Evolutionary conservation across 2,797 vertebrate species (phyloP).

Genomic region (Esox masquinongy): DNA sequence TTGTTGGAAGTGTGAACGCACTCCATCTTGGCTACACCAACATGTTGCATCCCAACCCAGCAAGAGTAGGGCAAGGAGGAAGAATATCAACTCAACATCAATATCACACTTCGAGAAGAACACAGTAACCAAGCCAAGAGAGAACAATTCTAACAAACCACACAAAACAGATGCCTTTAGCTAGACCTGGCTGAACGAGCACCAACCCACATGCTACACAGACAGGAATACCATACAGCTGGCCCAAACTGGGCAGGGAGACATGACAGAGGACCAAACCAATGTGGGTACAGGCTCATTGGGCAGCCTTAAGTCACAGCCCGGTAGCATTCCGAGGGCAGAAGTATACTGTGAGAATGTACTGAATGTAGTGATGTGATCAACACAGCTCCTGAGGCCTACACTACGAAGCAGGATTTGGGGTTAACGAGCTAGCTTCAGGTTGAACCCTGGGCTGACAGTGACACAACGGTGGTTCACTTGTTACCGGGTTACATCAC

Average conservation of each 20-base stretch:
- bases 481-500: too few relatives aligned
- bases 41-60: conserved; percentile 65
- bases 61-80: conserved; percentile 16
- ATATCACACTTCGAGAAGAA: neutral
- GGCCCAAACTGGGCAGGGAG: conserved; percentile 8
- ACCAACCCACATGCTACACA: neutral
- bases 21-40: conserved; percentile 67
- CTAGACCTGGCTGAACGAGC: neutral
- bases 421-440: too few relatives aligned
- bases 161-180: neutral
- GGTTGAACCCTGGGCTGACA: too few relatives aligned
- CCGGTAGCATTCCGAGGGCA: neutral
- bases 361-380: neutral
- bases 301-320: neutral
- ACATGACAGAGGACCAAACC: neutral
- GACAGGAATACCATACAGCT: conserved; percentile 16
- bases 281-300: neutral
- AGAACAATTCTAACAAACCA: neutral
- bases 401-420: neutral
- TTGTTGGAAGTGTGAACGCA: conserved; percentile 71
- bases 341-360: neutral
- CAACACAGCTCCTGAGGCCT: neutral
- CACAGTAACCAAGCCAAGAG: neutral
- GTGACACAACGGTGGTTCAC: too few relatives aligned
- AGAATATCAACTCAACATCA: neutral